Evolutionary conservation across 2,888 invertebrate species (phyloP).

Genomic region (Bibio marci): DNA sequence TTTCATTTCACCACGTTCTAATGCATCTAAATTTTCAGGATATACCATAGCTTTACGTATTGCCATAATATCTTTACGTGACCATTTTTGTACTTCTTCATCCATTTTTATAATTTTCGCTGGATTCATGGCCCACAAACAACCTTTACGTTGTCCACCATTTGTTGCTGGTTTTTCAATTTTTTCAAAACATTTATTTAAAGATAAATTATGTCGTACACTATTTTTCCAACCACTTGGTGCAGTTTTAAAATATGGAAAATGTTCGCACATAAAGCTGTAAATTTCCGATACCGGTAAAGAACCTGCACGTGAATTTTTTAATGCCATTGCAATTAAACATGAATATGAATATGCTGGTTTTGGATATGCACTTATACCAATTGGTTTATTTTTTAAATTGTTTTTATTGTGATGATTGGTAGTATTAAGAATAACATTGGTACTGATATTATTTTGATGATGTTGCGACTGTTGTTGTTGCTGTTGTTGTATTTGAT

Average conservation of each 20-base stretch:
- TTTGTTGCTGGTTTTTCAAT: slow-evolving; percentile 87
- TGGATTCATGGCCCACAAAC: slow-evolving; percentile 95
- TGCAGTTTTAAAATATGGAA: slow-evolving; percentile 96
- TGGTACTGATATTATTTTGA: not conserved
- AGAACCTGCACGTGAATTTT: slow-evolving; percentile 87
- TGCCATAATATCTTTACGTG: slow-evolving; percentile 82
- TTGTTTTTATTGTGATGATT: slow-evolving; percentile 15
- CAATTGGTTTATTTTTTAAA: too few species aligned
- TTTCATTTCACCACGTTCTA: slow-evolving; percentile 80
- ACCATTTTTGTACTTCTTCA: slow-evolving; percentile 95
- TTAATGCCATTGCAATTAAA: slow-evolving; percentile 92
- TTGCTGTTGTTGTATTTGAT: too few species aligned
- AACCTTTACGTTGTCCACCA: slow-evolving; percentile 69
- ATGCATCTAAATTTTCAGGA: slow-evolving; percentile 69
- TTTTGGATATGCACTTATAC: slow-evolving; percentile 56
- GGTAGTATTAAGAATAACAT: not conserved
- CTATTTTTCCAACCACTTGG: slow-evolving; percentile 99
- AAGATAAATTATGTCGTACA: slow-evolving; percentile 87
- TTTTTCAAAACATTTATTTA: slow-evolving; percentile 98
- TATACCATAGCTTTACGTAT: slow-evolving; percentile 88
- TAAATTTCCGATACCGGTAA: slow-evolving; percentile 97
- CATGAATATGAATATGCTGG: slow-evolving; percentile 97
- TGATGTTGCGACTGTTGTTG: not conserved
- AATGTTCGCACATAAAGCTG: slow-evolving; percentile 97
- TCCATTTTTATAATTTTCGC: slow-evolving; percentile 92